phyloP scores from a whole-genome alignment of 2,797 vertebrate species.

The Carduelis carduelis region DNA sequence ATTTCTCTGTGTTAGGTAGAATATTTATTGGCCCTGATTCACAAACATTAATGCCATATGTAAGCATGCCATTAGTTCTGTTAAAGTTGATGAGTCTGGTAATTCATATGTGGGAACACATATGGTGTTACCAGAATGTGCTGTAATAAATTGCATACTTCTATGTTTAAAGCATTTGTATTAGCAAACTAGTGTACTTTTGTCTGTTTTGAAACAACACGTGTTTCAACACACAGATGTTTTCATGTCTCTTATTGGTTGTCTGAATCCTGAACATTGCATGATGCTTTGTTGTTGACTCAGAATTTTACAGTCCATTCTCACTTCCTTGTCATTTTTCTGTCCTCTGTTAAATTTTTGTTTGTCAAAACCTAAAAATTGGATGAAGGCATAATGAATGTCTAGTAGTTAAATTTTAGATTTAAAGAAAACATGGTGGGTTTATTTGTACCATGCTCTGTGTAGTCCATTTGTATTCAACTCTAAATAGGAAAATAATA shows the following conservation, averaged over 20 bases:
- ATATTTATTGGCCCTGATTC: not conserved
- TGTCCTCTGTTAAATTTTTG: not conserved
- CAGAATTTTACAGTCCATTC: rapidly evolving
- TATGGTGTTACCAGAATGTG: not conserved
- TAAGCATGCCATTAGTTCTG: not conserved
- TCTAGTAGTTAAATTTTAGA: not conserved
- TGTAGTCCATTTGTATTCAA: not conserved
- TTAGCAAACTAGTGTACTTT: not conserved
- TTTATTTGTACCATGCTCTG: not conserved
- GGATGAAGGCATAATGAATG: not conserved
- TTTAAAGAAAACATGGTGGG: not conserved
- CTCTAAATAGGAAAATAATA: not conserved
- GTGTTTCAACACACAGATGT: not conserved
- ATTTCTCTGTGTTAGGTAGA: not conserved
- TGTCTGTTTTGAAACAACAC: not conserved
- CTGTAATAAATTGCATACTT: not conserved
- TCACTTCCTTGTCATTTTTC: not conserved
- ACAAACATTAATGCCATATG: not conserved
- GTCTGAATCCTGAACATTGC: not conserved
- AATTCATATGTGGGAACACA: not conserved
- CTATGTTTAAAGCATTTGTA: not conserved
- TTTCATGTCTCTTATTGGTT: not conserved
- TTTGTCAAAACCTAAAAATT: not conserved
- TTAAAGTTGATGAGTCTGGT: conserved; percentile 15
- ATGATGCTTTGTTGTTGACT: not conserved